Base-by-base conservation (phyloP, 2,113 vertebrate species). In the Toxotes jaculatrix region DNA sequence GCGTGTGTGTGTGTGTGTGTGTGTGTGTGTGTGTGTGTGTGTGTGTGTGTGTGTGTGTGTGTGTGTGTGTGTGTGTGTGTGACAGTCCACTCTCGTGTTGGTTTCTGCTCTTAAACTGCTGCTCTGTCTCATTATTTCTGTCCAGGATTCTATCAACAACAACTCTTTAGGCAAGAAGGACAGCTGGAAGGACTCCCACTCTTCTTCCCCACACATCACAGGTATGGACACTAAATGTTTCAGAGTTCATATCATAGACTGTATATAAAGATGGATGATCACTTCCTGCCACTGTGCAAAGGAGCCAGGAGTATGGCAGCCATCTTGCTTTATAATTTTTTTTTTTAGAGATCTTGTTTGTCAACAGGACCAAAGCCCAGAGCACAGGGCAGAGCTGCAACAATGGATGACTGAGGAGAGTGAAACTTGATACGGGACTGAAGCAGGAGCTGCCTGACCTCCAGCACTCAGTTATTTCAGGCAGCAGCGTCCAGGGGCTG, bases 131-230 rank as follows among this genome's bases (percentile, higher is more conserved):
- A 13, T 68, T 27, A 21, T 34, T 16, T 77, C 43, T 12, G 12
- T 57, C 84, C 91, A 99, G 98, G 98, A 99, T 95, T 98, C 97
- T 31, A 95, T 99, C 91, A 99, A 99, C 94, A 99, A 99, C 93
- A 99, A 99, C 93, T 99, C 98, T 87, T 93, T 98, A 69, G 97
- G 96, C 70, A 98, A 98, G 93, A 99, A 99, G 93, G 97, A 98
- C 94, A 97, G 96, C 91, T 98, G 98, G 96, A 98, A 98, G 93
- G 97, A 98, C 63, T 96, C 97, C 70, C 96, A 92, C 85, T 98
- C 98, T 0, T 98, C 98, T 0, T 99, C 98, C 27, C 97, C 98
- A 21, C 96, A 97, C 82, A 97, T 98, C 88, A 98, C 96, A 90
- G 98, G 97, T 98, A 63, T 16, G 47, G 3, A 62, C 40, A 67